Evolutionary conservation across 2,797 vertebrate species (phyloP).

Genomic region (Semotilus atromaculatus): DNA sequence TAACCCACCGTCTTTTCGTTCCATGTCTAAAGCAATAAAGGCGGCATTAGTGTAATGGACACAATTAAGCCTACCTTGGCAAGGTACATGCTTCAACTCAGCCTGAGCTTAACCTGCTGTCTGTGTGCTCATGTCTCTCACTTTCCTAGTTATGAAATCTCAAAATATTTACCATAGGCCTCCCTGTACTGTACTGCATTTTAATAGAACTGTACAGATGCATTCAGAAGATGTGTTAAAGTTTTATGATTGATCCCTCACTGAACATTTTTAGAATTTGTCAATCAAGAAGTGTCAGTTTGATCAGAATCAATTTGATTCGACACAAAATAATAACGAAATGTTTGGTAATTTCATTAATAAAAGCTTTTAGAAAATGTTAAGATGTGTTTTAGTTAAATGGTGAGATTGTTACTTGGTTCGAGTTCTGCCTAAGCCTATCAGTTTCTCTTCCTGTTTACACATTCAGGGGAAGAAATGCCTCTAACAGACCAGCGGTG

Average conservation of each 20-base stretch:
- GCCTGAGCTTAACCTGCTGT: conserved; percentile 10
- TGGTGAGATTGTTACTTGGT: background rate
- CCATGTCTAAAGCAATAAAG: conserved; percentile 20
- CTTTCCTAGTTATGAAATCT: background rate
- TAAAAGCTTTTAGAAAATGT: background rate
- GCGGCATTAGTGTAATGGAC: conserved; percentile 20
- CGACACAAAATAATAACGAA: background rate
- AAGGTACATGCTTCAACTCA: conserved; percentile 26
- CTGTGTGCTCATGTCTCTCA: background rate
- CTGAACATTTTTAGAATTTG: background rate
- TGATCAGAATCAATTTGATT: background rate
- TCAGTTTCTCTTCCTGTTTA: conserved; percentile 46
- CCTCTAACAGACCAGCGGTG: background rate
- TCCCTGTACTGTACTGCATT: background rate
- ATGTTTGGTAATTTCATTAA: background rate
- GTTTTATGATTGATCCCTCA: background rate
- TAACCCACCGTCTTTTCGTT: conserved; percentile 32
- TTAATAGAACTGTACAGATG: background rate
- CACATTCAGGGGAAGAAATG: conserved; percentile 28
- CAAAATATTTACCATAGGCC: background rate
- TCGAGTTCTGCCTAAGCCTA: background rate
- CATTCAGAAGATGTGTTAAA: background rate
- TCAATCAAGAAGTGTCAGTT: background rate
- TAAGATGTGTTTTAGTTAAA: background rate
- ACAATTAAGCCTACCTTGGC: conserved; percentile 29